Conservation (phyloP, 2,888 invertebrate species). For the Callosobruchus maculatus region DNA sequence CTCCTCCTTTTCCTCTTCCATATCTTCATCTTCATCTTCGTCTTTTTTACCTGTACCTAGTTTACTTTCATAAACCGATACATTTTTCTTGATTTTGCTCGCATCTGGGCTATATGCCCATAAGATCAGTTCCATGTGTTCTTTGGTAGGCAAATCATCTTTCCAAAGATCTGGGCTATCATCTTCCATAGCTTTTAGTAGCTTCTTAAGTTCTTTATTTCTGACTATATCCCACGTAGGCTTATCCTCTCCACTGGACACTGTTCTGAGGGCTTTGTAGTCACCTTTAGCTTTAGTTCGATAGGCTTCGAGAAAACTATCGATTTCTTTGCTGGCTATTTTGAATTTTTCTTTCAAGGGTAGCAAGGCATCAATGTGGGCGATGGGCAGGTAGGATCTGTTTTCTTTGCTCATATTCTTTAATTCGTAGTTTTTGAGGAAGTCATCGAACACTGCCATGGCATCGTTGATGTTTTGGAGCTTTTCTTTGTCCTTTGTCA, state of each 20-base stretch:
- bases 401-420: constrained; percentile 65
- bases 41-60: constrained; percentile 35
- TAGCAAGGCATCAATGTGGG: constrained; percentile 56
- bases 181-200: constrained; percentile 58
- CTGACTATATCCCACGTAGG: constrained; percentile 74
- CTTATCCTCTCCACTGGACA: constrained; percentile 53
- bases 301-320: constrained; percentile 63
- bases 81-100: constrained; percentile 61
- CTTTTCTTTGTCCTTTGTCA: constrained; percentile 74
- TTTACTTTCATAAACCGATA: constrained; percentile 51
- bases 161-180: constrained; percentile 61
- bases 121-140: constrained; percentile 65
- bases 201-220: constrained; percentile 59
- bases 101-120: constrained; percentile 77
- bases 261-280: constrained; percentile 69
- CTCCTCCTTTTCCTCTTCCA: constrained; percentile 19
- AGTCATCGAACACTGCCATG: constrained; percentile 66
- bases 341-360: constrained; percentile 54
- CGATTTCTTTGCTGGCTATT: constrained; percentile 49
- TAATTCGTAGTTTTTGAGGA: constrained; percentile 69
- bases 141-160: constrained; percentile 64
- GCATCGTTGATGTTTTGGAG: constrained; percentile 72
- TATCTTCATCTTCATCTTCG: constrained; percentile 23
- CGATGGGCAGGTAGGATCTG: constrained; percentile 63
- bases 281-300: constrained; percentile 60